Base-by-base conservation (phyloP, 2,888 invertebrate species). In the Notodonta ziczac region DNA sequence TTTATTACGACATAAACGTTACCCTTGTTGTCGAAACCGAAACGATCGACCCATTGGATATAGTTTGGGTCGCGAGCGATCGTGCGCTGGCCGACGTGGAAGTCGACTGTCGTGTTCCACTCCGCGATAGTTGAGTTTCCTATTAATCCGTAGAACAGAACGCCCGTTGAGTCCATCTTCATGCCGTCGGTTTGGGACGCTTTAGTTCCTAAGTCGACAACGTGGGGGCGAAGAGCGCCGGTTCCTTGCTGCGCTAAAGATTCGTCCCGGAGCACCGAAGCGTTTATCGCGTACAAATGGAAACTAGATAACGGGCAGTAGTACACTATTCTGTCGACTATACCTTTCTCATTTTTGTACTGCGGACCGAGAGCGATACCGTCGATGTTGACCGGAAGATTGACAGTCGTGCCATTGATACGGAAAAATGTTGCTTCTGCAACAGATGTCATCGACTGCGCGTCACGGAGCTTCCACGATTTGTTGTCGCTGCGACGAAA, bases 21-120 rank as follows among this genome's bases (percentile, higher is more conserved):
- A 40, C 96, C 96, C 58, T 89, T 85, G 63, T 94, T 93, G 78
- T 96, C 96, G 76, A 96, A 96, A 62, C 95, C 94, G 81, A 96
- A 96, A 5, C 96, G 95, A 78, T 96, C 96, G 0, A 96, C 94
- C 97, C 97, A 97, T 82, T 97, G 96, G 69, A 96, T 94, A 76
- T 94, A 95, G 62, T 93, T 94, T 54, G 94, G 92, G 82, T 97
- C 96, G 72, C 95, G 94, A 5, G 96, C 95, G 64, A 97, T 95
- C 39, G 96, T 93, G 52, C 94, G 94, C 82, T 96, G 96, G 32
- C 95, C 95, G 61, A 88, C 88, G 55, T 90, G 91, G 77, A 96
- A 95, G 53, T 94, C 89, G 35, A 90, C 84, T 39, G 92, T 94
- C 0, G 95, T 95, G 82, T 97, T 95, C 96, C 97, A 97, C 86